Evolutionary conservation across 2,113 vertebrate species (phyloP).

Genomic region (Stegostoma tigrinum): DNA sequence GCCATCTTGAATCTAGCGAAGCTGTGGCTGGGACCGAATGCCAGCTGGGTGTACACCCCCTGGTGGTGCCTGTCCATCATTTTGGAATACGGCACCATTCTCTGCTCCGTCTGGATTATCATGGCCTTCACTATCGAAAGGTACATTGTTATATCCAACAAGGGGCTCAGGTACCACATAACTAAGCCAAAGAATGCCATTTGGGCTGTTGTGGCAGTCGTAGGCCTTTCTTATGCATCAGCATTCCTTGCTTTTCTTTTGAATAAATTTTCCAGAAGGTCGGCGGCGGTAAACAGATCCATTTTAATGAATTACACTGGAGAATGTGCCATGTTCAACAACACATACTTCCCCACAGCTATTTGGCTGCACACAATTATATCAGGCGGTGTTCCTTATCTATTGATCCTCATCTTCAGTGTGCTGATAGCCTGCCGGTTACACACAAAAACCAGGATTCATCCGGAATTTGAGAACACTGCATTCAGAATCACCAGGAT

Average conservation of each 20-base stretch:
- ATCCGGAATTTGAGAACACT: neutral
- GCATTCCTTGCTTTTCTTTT: neutral
- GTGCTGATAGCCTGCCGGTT: constrained; percentile 14
- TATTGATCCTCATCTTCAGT: constrained; percentile 32
- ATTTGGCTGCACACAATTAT: constrained; percentile 29
- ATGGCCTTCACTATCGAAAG: constrained; percentile 38
- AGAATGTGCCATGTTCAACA: neutral
- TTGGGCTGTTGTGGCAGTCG: neutral
- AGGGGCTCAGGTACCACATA: neutral
- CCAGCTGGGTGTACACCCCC: neutral
- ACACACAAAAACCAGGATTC: neutral
- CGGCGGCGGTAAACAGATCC: neutral
- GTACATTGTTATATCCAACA: constrained; percentile 16
- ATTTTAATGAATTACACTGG: neutral
- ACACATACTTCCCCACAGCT: neutral
- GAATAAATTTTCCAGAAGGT: neutral
- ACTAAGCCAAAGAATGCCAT: neutral
- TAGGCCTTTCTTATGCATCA: neutral
- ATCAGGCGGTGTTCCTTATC: constrained; percentile 21
- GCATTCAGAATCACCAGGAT: neutral
- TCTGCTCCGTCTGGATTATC: constrained; percentile 38
- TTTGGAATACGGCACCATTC: constrained; percentile 26
- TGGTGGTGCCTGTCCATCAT: constrained; percentile 30
- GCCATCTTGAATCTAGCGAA: constrained; percentile 31
- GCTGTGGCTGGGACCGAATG: constrained; percentile 17